Conservation (phyloP, 2,113 vertebrate genomes). For the Capreolus pygargus region DNA sequence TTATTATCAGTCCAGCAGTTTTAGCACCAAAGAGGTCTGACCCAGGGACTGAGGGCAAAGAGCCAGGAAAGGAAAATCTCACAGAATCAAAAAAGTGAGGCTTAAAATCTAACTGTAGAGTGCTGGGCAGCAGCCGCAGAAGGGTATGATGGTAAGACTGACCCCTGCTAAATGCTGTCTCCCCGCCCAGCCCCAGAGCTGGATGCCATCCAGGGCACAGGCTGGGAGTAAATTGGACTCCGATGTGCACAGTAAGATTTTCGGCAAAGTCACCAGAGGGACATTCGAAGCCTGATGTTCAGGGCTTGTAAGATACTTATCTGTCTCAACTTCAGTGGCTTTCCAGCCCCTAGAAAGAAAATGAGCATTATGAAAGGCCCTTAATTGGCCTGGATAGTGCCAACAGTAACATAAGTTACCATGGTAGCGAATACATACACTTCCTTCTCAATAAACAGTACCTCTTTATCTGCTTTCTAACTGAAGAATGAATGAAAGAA, state of each 20-base stretch:
- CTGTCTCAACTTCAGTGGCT: constrained; percentile 61
- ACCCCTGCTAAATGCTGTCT: not conserved
- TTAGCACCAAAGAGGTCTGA: not conserved
- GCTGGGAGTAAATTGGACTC: not conserved
- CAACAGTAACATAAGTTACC: constrained; percentile 62
- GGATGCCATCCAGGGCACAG: not conserved
- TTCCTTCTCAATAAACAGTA: constrained; percentile 62
- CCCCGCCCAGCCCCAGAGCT: not conserved
- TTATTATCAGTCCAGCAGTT: not conserved
- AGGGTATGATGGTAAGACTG: not conserved
- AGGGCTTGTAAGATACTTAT: constrained; percentile 60
- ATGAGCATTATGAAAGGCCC: constrained; percentile 42
- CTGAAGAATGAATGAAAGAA: constrained; percentile 31
- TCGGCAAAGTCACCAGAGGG: constrained; percentile 45
- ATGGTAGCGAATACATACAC: constrained; percentile 59
- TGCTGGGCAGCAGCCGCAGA: not conserved
- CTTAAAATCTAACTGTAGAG: not conserved
- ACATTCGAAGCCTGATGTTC: constrained; percentile 26
- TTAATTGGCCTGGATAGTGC: constrained; percentile 57
- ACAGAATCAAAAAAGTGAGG: not conserved
- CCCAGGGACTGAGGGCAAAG: not conserved
- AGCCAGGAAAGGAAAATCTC: not conserved
- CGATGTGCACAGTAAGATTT: not conserved
- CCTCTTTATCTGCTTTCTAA: constrained; percentile 59
- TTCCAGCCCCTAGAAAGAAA: constrained; percentile 58